phyloP scores from a whole-genome alignment of 2,888 invertebrate genomes.

The Yponomeuta plumbellus region DNA sequence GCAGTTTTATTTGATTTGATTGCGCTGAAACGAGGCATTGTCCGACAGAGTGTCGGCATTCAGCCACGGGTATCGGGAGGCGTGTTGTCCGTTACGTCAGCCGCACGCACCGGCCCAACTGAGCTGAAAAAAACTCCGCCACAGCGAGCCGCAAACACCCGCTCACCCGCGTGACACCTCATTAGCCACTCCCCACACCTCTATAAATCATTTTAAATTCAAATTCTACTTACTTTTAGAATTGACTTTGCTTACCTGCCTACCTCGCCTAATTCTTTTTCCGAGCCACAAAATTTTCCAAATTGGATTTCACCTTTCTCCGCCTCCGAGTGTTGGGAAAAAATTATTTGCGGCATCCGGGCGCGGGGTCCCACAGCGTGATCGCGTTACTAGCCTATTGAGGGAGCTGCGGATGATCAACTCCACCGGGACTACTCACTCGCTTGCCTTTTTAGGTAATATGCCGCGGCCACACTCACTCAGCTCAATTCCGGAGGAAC shows the following conservation, averaged over 20 bases:
- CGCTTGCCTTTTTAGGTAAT: neutral
- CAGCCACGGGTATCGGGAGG: neutral
- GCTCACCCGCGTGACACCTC: conserved; percentile 69
- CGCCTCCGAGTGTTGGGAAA: conserved; percentile 43
- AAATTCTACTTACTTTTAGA: conserved; percentile 73
- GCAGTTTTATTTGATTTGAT: neutral
- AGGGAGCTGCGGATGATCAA: conserved; percentile 32
- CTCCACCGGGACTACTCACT: conserved; percentile 25
- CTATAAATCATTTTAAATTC: conserved; percentile 76
- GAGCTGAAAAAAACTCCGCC: conserved; percentile 51
- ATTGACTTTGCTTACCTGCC: conserved; percentile 64
- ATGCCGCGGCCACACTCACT: neutral
- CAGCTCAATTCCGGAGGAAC: too few relatives aligned
- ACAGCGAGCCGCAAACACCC: conserved; percentile 65
- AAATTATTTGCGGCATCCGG: conserved; percentile 56
- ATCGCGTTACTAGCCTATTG: conserved; percentile 41
- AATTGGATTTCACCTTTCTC: conserved; percentile 67
- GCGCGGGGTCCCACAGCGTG: conserved; percentile 42
- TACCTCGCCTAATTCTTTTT: conserved; percentile 51
- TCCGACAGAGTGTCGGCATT: neutral
- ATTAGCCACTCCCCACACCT: conserved; percentile 72
- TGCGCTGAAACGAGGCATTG: neutral
- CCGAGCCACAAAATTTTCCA: conserved; percentile 64
- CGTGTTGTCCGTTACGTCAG: neutral
- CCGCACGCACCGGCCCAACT: conserved; percentile 45